Base-by-base conservation (phyloP, 2,797 vertebrate genomes). In the Gymnothorax javanicus region DNA sequence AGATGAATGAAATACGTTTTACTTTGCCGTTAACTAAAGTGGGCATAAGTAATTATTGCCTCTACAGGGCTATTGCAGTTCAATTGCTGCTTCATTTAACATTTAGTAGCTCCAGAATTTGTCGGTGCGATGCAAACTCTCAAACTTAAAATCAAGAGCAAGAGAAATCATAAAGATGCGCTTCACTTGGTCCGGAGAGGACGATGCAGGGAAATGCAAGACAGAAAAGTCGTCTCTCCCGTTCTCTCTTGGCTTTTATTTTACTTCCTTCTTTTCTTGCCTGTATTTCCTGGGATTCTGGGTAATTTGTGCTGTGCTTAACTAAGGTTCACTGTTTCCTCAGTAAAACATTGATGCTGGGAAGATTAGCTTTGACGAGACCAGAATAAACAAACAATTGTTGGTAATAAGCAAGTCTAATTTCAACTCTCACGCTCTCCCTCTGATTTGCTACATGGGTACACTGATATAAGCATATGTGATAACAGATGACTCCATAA, bases 341-440 rank as follows among this genome's bases (percentile, higher is more conserved):
- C 95, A 96, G 96, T 95, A 95, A 96, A 95, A 94, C 94, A 94
- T 94, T 93, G 91, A 92, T 94, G 93, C 94, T 94, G 95, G 95
- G 92, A 93, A 90, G n/a, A 93, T 93, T 93, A 92, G 96, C 95
- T 96, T 95, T 92, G 88, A 93, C 91, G 94, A 94, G 95, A 95
- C 95, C 93, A 93, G 94, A 95, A 96, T 93, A 86, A 82, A 81
- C 62, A 95, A 82, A 81, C 62, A 95, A 94, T 95, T 95, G 95
- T 43, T 67, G 13, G 43, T 54, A 43, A 33, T 17, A n/a, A 20
- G 27, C 67, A 56, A 50, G 71, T 11, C 12, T 13, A 43, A 17
- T 81, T 86, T 81, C n/a, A 54, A 81, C 69, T 17, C 56, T 82
- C 43, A 56, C 60, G 25, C 7, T 7, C 15, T 94, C 93, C 94